Evolutionary conservation across 2,113 vertebrate species (phyloP).

Genomic region (Azemiops feae): DNA sequence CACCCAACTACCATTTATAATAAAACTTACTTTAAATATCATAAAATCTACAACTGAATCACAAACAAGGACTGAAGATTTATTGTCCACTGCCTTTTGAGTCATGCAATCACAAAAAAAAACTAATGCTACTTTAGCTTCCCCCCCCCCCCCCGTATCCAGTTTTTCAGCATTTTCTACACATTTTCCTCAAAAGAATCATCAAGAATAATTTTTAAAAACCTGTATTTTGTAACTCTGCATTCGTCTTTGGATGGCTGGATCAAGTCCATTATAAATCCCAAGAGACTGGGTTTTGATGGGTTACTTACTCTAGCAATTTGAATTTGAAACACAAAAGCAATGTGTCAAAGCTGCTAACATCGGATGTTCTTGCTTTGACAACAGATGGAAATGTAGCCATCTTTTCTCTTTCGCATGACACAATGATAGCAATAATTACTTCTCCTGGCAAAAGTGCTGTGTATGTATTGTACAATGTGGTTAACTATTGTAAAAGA

Average conservation of each 20-base stretch:
- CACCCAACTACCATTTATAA: background rate
- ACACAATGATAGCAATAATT: background rate
- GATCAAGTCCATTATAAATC: background rate
- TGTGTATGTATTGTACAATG: background rate
- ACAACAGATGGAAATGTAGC: too few species aligned
- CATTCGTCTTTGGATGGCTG: background rate
- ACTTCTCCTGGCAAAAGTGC: background rate
- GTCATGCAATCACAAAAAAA: constrained; percentile 32
- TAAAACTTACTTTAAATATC: constrained; percentile 9
- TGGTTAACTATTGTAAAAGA: background rate
- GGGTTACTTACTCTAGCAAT: background rate
- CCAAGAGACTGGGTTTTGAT: background rate
- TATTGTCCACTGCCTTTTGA: background rate
- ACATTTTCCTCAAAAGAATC: constrained; percentile 30
- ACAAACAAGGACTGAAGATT: background rate
- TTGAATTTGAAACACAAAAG: background rate
- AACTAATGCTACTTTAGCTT: constrained; percentile 30
- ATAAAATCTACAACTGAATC: constrained; percentile 18
- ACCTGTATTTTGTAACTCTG: background rate
- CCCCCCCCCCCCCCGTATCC: constrained; percentile 36
- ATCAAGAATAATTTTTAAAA: constrained; percentile 2
- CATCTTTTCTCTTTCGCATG: too few species aligned
- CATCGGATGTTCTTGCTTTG: too few species aligned
- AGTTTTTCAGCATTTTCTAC: constrained; percentile 46
- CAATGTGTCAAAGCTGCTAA: too few species aligned